Evolutionary conservation across 2,113 vertebrate species (phyloP), one percentile per base, ranked within the genome.

Genomic region (Microtus pennsylvanicus): DNA sequence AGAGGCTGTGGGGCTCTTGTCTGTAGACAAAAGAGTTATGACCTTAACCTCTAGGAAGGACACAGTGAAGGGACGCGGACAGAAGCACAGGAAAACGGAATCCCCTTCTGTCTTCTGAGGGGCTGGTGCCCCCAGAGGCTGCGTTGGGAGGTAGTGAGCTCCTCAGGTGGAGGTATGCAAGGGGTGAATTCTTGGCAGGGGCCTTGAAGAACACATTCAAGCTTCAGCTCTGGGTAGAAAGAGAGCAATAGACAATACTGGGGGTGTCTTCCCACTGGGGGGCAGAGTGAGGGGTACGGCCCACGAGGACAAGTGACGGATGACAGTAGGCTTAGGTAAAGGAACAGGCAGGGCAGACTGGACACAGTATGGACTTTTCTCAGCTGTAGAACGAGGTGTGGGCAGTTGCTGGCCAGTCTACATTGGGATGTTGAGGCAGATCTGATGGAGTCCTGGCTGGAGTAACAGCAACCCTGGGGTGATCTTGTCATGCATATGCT

Each of bases 131-230:
- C 12, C 50, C 47, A 75, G 91, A 47, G 70, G 55, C 58, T 83
- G 95, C 87, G 67, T 88, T 14, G 38, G 94, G 92, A 98, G 97
- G 96, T 96, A 96, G 96, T 78, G 2, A 94, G 89, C 85, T 58
- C 85, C 0, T 0, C 12, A 0, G 70, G 77, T 38, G 91, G 94
- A 91, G 94, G 94, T 83, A n/a, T 83, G 77, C 22, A 67, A 70
- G 80, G 8, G 5, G 17, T 30, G 28, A 83, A 61, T 26, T 78
- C 69, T 45, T 58, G 94, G 80, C 82, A 81, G 67, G 58, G 38
- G 19, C 33, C 83, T 82, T 58, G 47, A 2, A 7, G 89, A 69
- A 85, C 75, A 87, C 26, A 45, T 33, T 45, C 42, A 78, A 65
- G 67, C 38, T 52, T 38, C 65, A 9, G n/a, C 55, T 93, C 86